These are phyloP conservation scores for Buceros bicornis DNA, from an alignment of 2,797 vertebrate species.

Conservation along the genomic window DNA sequence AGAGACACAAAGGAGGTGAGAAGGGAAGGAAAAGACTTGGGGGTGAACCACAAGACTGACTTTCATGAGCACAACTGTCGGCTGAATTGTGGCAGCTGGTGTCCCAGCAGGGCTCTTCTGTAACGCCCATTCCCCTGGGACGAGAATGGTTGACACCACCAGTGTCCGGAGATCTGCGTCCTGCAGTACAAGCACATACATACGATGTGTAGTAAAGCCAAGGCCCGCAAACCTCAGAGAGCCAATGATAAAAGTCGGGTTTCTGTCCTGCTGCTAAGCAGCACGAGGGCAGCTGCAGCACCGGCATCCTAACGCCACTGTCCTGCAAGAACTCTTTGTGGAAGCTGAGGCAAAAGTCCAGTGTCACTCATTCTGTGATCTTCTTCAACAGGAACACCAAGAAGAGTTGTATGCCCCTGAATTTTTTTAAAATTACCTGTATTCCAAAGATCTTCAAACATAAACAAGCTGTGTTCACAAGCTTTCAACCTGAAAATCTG, in stretches of 20 bases:
- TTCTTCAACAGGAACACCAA: neutral
- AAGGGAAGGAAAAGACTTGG: neutral
- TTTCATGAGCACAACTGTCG: neutral
- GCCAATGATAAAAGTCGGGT: accelerated
- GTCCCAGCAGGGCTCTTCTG: neutral
- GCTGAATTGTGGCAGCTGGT: neutral
- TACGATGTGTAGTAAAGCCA: neutral
- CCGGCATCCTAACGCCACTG: neutral
- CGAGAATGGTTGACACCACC: neutral
- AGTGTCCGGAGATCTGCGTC: neutral
- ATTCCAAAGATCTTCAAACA: neutral
- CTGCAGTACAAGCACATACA: neutral
- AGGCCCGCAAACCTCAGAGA: neutral
- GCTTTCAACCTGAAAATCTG: neutral
- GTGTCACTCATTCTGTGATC: accelerated
- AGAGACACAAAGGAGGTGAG: neutral
- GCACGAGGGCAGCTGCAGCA: neutral
- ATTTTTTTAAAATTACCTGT: neutral
- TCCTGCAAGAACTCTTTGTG: neutral
- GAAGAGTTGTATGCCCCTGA: neutral
- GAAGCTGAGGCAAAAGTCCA: neutral
- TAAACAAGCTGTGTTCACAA: neutral
- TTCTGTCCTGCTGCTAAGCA: neutral
- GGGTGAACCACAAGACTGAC: accelerated
- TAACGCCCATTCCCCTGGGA: accelerated